phyloP scores from a whole-genome alignment of 2,113 vertebrate genomes.

The Struthio camelus region DNA sequence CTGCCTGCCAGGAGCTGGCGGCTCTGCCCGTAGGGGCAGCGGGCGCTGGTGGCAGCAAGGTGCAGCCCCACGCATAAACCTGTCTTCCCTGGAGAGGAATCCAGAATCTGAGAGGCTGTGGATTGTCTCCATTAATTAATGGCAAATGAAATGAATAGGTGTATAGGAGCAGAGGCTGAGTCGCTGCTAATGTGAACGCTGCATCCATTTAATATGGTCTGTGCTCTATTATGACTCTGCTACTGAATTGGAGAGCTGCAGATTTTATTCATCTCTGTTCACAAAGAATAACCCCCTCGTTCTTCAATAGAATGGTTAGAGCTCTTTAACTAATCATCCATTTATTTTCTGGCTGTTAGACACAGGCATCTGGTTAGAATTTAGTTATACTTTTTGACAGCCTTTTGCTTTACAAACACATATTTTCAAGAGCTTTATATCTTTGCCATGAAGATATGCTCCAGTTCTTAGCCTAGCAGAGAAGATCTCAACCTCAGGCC shows the following conservation, averaged over 20 bases:
- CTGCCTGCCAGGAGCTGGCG: accelerated
- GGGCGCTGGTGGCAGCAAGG: neutral
- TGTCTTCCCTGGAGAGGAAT: neutral
- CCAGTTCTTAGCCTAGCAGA: neutral
- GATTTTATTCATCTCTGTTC: neutral
- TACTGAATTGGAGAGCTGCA: neutral
- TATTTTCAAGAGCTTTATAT: neutral
- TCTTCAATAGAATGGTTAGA: neutral
- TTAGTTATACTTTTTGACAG: neutral
- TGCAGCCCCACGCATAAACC: neutral
- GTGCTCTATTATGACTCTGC: neutral
- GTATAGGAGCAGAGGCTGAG: neutral
- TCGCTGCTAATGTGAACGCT: neutral
- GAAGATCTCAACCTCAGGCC: neutral
- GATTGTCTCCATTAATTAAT: neutral
- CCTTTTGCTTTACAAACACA: neutral
- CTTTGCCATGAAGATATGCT: neutral
- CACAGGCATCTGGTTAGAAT: neutral
- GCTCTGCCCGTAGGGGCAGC: neutral
- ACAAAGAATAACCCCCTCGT: neutral
- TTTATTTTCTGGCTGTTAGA: neutral
- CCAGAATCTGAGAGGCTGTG: neutral
- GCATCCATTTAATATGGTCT: neutral
- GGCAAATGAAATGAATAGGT: neutral
- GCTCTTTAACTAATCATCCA: neutral